Conservation (phyloP, 1,140 invertebrate species). For the Apocrypta bakeri region DNA sequence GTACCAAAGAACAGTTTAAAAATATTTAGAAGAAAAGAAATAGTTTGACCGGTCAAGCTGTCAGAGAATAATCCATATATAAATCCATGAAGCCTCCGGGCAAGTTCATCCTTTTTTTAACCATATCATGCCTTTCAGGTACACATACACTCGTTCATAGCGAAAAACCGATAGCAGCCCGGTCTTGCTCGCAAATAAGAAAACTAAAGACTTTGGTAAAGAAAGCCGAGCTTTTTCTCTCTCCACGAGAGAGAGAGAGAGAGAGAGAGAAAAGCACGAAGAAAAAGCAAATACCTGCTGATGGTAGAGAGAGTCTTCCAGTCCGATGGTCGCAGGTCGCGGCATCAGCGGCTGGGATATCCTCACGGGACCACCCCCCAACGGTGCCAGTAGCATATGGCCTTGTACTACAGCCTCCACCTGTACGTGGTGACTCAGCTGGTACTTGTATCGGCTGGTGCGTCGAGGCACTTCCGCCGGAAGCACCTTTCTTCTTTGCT, state of each 20-base stretch:
- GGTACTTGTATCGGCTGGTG: conserved; percentile 60
- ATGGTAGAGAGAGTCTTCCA: conserved; percentile 77
- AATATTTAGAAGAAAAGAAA: not conserved
- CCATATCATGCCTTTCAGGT: too few relatives aligned
- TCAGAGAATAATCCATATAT: too few relatives aligned
- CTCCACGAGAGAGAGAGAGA: conserved; percentile 18
- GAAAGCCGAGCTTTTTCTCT: not conserved
- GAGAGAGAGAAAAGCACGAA: not conserved
- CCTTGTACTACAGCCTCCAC: conserved; percentile 15
- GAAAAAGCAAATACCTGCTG: conserved; percentile 73
- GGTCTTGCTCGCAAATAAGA: not conserved
- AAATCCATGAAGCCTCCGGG: not conserved
- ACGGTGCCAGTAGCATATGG: not conserved
- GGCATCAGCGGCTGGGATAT: conserved; percentile 78
- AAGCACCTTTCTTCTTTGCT: conserved; percentile 87
- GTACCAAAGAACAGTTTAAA: too few relatives aligned
- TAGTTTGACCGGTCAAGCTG: too few relatives aligned
- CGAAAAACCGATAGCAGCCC: not conserved
- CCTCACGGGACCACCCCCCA: conserved; percentile 65
- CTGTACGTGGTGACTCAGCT: conserved; percentile 51
- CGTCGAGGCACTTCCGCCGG: conserved; percentile 86
- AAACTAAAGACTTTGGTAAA: not conserved
- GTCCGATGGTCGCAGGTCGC: conserved; percentile 79
- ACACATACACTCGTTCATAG: too few relatives aligned
- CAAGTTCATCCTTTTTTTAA: not conserved